These are phyloP conservation scores for Poecilobothrus nobilitatus DNA, from an alignment of 2,888 invertebrate genomes.

Conservation along the genomic window DNA sequence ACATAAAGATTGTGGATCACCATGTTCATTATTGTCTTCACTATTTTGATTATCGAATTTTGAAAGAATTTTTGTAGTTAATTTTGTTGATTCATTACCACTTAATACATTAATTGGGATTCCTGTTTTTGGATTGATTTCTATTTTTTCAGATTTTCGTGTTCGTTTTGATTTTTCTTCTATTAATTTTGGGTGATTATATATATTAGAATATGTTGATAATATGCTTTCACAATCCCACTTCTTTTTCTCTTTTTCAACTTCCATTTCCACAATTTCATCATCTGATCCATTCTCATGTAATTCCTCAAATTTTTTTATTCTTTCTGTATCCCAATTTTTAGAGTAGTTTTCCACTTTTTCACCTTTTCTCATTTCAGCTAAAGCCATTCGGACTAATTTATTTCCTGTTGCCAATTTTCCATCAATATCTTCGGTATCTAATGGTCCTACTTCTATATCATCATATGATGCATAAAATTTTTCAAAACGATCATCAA, in stretches of 20 bases:
- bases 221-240: constrained; percentile 91
- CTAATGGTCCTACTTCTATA: constrained; percentile 79
- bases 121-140: constrained; percentile 63
- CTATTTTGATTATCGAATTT: constrained; percentile 50
- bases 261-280: constrained; percentile 51
- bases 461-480: constrained; percentile 80
- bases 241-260: constrained; percentile 55
- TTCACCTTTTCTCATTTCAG: constrained; percentile 62
- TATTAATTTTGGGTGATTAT: constrained; percentile 86
- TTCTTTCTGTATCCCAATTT: constrained; percentile 46
- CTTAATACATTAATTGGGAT: constrained; percentile 61
- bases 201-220: constrained; percentile 81
- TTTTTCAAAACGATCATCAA: constrained; percentile 86
- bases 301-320: constrained; percentile 34
- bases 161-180: constrained; percentile 54
- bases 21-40: constrained; percentile 19
- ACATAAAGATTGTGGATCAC: constrained; percentile 51
- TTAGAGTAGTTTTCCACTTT: constrained; percentile 50
- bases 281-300: constrained; percentile 48
- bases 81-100: constrained; percentile 48
- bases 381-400: constrained; percentile 60
- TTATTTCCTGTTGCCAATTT: constrained; percentile 48
- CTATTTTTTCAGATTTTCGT: constrained; percentile 52
- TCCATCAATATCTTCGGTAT: constrained; percentile 81
- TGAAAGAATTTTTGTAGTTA: constrained; percentile 62